Base-by-base conservation (phyloP, 2,888 invertebrate genomes). In the Lasioglossum lativentre region DNA sequence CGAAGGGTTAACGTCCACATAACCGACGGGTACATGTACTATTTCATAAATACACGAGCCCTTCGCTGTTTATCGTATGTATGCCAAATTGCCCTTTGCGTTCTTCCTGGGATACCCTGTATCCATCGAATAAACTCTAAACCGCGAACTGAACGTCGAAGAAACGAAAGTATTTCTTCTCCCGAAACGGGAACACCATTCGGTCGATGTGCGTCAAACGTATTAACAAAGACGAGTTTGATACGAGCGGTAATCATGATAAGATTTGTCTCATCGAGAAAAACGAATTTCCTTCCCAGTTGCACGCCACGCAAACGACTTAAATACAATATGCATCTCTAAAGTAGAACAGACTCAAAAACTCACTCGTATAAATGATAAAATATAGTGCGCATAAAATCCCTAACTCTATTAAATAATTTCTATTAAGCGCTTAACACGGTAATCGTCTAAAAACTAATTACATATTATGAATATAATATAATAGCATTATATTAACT, bases 401-500 rank as follows among this genome's bases (percentile, higher is more conserved):
- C 59, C 75, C 81, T 91, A 91, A 81, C 84, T 59, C 75, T 90
- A 90, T 88, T 70, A 89, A 90, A 90, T 89, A 89, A 89, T 84
- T 85, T 91, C 88, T 90, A 91, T 87, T 72, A 92, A 91, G 91
- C 89, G 89, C 85, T 88, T 92, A 90, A 91, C 80, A 88, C 45
- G 86, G 86, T 66, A 77, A 86, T 90, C 83, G 56, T 78, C 83
- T 89, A 91, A 87, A 70, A 68, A 73, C 45, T 86, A 86, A 84
- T 86, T 86, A 82, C 73, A 84, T 75, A 75, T 85, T 84, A 80
- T 79, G 70, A 85, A 88, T 70, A 71, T 87, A 86, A 88, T 88
- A 66, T 78, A 80, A 89, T 83, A 89, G 77, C 70, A 75, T 80
- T 83, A 77, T 81, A 75, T 86, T 87, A 87, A 90, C 82, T 87